Conservation (phyloP, 2,888 invertebrate genomes). For the Hybos culiciformis region DNA sequence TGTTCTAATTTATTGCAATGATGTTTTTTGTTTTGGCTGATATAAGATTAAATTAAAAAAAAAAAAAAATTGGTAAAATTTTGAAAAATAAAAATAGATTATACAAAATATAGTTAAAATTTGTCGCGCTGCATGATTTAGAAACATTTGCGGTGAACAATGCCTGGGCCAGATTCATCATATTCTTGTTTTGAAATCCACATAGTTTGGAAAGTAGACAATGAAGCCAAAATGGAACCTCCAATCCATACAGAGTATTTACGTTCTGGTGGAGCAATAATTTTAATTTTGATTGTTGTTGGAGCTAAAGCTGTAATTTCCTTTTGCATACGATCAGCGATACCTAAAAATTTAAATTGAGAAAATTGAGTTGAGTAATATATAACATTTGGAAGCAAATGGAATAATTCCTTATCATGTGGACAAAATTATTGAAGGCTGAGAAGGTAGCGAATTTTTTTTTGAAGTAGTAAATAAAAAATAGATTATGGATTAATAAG, state of each 20-base stretch:
- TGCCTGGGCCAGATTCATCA: conserved; percentile 41
- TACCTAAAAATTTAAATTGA: conserved; percentile 33
- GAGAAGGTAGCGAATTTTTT: no score
- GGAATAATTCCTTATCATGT: no score
- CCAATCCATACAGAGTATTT: conserved; percentile 83
- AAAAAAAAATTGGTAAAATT: no score
- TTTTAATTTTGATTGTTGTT: conserved; percentile 88
- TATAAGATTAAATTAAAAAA: no score
- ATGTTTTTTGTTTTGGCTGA: no score
- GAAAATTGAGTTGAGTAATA: no score
- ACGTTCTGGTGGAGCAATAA: conserved; percentile 81
- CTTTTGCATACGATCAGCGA: conserved; percentile 82
- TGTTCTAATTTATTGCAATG: no score
- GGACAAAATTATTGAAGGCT: no score
- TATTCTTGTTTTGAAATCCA: conserved; percentile 86
- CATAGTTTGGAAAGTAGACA: conserved; percentile 85
- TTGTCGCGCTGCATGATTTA: no score
- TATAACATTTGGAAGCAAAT: no score
- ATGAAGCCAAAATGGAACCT: conserved; percentile 73
- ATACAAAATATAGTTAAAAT: no score
- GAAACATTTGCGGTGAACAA: conserved; percentile 97
- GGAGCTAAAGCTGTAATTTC: conserved; percentile 81
- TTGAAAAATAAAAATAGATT: no score
- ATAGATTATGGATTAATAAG: background rate
- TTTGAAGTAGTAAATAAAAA: background rate